Conservation (phyloP, 2,797 vertebrate species). For the Manis pentadactyla region DNA sequence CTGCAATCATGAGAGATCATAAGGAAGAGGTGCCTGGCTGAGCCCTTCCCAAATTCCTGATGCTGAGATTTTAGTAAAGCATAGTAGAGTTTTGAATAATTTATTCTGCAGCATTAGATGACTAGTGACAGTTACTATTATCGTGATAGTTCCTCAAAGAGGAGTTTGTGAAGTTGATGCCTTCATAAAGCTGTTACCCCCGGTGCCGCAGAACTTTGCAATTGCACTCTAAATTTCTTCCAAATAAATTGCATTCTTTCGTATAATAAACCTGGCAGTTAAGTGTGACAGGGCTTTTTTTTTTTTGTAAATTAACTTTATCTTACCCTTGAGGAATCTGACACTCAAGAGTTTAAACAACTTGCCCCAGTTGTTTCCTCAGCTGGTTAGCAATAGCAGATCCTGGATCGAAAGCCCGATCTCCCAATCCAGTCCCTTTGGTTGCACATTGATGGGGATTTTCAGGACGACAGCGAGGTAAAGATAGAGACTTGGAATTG, state of each 20-base stretch:
- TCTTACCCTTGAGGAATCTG: constrained; percentile 1
- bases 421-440: background rate
- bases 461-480: background rate
- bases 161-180: background rate
- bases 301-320: background rate
- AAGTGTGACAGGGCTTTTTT: background rate
- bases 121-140: background rate
- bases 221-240: background rate
- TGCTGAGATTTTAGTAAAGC: background rate
- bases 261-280: background rate
- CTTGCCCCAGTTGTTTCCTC: background rate
- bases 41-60: background rate
- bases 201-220: background rate
- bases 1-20: background rate
- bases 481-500: background rate
- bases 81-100: background rate
- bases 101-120: background rate
- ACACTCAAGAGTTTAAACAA: background rate
- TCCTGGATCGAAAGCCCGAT: background rate
- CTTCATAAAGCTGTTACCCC: background rate
- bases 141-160: background rate
- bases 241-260: background rate
- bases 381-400: background rate
- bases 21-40: background rate
- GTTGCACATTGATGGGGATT: background rate